Base-by-base conservation (phyloP, 1,140 invertebrate genomes). In the Hyles euphorbiae region DNA sequence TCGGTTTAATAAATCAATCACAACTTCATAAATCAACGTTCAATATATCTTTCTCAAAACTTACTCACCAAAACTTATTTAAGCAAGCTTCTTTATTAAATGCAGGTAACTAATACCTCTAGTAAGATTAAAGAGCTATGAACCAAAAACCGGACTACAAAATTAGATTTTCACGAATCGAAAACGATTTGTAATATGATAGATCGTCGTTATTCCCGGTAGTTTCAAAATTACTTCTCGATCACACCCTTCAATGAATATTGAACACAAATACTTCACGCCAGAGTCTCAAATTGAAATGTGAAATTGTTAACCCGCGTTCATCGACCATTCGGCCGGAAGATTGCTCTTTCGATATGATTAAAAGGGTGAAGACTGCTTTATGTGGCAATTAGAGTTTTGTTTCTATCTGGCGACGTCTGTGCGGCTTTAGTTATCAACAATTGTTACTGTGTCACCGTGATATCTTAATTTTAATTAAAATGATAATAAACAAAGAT, bases 301-400 rank as follows among this genome's bases (percentile, higher is more conserved):
- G 58, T 60, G 48, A 64, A 47, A 60, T 22, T 63, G 46, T 63
- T 57, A 65, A 54, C 50, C 70, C 53, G 70, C 61, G 63, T 70
- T 78, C 57, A 48, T 46, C 60, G 67, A 65, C 67, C 75, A 84
- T 72, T 76, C 78, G 74, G 71, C 74, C 82, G 85, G 83, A 88
- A 86, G 81, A 87, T 88, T 82, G 81, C 74, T 79, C 82, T 83
- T 84, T 84, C 76, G 82, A 83, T 87, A 87, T 88, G 83, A 87
- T 88, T 85, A 87, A 88, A 87, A 85, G 83, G 83, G 85, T 84
- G 81, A 83, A 67, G 83, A 88, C 77, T 84, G 77, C 74, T 86
- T 87, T 84, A 85, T 87, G 82, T 81, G 69, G 74, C 77, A 85
- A 88, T 88, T 85, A 88, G 76, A 67, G 71, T 79, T 66, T 81